phyloP scores from a whole-genome alignment of 2,113 vertebrate genomes.

The Tangachromis dhanisi region DNA sequence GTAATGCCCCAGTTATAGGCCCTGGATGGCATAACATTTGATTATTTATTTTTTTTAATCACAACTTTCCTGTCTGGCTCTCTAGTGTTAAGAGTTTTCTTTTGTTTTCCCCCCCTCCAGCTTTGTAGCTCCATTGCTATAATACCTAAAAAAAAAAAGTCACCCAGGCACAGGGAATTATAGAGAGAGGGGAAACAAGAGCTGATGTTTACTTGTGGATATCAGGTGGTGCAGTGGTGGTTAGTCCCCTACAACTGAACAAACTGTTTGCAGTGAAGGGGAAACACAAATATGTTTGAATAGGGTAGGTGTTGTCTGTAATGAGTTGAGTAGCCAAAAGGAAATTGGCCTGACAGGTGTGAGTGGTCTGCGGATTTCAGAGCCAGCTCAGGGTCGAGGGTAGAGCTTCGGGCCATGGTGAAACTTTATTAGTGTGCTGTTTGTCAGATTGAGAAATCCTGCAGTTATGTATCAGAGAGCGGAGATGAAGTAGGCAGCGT shows the following conservation, averaged over 20 bases:
- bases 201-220: background rate
- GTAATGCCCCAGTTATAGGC: background rate
- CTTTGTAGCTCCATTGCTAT: background rate
- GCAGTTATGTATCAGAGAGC: background rate
- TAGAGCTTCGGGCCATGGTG: background rate
- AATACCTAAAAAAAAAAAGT: background rate
- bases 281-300: background rate
- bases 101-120: rapidly evolving
- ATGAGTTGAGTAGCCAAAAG: background rate
- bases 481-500: background rate
- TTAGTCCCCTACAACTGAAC: background rate
- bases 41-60: background rate
- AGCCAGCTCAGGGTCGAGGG: background rate
- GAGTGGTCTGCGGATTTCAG: background rate
- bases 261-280: background rate
- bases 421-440: constrained; percentile 11
- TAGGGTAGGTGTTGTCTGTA: background rate
- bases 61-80: background rate
- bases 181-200: background rate
- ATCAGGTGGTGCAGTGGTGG: background rate
- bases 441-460: background rate
- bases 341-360: background rate
- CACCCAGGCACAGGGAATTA: background rate
- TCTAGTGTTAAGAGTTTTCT: background rate
- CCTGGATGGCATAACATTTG: background rate